Base-by-base conservation (phyloP, 2,888 invertebrate genomes). In the Platycheirus albimanus region DNA sequence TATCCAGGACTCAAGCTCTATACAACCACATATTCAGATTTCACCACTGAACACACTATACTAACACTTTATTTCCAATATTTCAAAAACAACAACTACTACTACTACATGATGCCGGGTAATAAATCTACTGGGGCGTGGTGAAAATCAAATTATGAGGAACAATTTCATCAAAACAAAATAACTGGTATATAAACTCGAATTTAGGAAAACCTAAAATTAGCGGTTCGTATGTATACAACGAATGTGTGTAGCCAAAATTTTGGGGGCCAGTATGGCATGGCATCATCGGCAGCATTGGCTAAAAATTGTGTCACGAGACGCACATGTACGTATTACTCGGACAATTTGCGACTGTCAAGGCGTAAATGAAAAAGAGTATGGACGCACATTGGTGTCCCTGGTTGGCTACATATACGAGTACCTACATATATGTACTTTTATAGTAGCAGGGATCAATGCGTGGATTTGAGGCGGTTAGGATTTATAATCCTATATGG, bases 101-200 rank as follows among this genome's bases (percentile, higher is more conserved):
- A 15, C 38, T 15, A 41, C 54, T 36, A 36, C n/a, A 33, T 49
- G 52, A 19, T 45, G 30, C 10, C 7, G 15, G 11, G 30, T 15
- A 54, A 70, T 80, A 64, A 69, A 80, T 75, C 69, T 13, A 64
- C 56, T 58, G 33, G 63, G 77, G 81, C 66, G 66, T 77, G 58
- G 45, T 52, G 51, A 47, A 61, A 81, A 81, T 77, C 81, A 81
- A 77, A 71, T 81, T 81, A 81, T 77, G 41, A 72, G 77, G 41
- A 71, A 61, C 66, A 81, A 81, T 81, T 81, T 71, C 77, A 77
- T 81, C 81, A 81, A 77, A 81, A 80, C 52, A 77, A 77, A 81
- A 81, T 81, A 67, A 77, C 77, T 71, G 76, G 71, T 33, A 54
- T 58, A 81, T 81, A 71, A 81, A 77, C 71, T 77, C 52, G 66